Base-by-base conservation (phyloP, 2,113 vertebrate species). In the Collichthys lucidus region DNA sequence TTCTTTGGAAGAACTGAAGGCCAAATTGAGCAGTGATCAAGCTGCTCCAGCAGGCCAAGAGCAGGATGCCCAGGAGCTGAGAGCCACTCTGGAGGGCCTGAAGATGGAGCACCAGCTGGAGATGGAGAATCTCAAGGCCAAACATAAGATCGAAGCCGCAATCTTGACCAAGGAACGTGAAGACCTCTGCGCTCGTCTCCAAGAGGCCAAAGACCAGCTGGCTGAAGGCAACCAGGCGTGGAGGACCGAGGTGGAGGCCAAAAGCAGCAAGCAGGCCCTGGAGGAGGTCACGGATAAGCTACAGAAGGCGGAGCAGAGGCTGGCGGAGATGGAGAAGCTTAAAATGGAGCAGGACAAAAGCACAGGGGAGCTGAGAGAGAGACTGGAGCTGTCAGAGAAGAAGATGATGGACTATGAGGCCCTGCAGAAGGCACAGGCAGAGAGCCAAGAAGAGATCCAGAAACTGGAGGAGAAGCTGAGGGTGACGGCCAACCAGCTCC, bases 31-130 rank as follows among this genome's bases (percentile, higher is more conserved):
- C 62, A 89, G 94, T 0, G 71, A 85, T 17, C 77, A n/a, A 2
- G 91, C 95, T 12, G 0, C 85, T 1, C 83, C 96, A 0, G 96
- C 95, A 0, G 95, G 92, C 49, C 95, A 93, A 53, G 97, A 97
- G 80, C 96, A 95, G 80, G 97, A 97, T 87, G 91, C 96, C 0
- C 96, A 95, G 68, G 98, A 99, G 93, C 95, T 97, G 75, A 96
- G 96, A 79, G 94, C 96, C 0, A 86, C 95, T 29, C 88, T 98
- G 77, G 98, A 99, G 89, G 96, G 97, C 76, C 91, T 98, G 91
- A 98, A 96, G 93, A 94, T 97, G 96, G 98, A 99, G 85, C 97
- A 97, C 86, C 98, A 98, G 87, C 94, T 99, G 61, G 97, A 99
- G 90, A 5, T 96, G 90, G 98, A 98, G 93, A 99, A 98, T 87